These are phyloP conservation scores for Tachuris rubrigastra DNA, from an alignment of 2,113 vertebrate genomes.

Conservation along the genomic window DNA sequence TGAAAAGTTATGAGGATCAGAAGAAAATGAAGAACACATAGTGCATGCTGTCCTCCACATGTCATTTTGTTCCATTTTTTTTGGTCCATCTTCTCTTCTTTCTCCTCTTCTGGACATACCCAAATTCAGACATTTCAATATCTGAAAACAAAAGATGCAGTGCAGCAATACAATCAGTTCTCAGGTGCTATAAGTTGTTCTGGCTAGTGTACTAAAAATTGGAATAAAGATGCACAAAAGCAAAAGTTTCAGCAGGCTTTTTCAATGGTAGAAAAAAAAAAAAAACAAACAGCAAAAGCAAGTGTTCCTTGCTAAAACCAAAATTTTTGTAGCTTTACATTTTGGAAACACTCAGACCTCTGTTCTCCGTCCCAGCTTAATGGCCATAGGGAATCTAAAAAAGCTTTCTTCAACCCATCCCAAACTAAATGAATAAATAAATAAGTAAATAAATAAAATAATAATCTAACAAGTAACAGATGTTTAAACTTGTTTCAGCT, in stretches of 20 bases:
- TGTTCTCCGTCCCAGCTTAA: constrained; percentile 11
- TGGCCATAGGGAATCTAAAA: constrained; percentile 3
- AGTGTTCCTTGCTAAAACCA: neutral
- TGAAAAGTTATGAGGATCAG: neutral
- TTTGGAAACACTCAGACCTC: neutral
- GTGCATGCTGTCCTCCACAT: neutral
- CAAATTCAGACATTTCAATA: neutral
- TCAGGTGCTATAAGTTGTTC: neutral
- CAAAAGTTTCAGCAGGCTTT: neutral
- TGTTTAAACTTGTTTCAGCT: constrained; percentile 46
- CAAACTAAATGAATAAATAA: constrained; percentile 24
- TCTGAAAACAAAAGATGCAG: neutral
- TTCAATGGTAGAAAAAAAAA: neutral
- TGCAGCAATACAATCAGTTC: neutral
- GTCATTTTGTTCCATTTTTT: neutral
- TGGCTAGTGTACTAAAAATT: neutral
- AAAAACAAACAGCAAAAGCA: neutral
- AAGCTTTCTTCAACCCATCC: constrained; percentile 4
- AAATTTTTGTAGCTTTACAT: neutral
- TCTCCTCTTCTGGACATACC: neutral
- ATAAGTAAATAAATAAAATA: constrained; percentile 31
- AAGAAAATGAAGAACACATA: neutral
- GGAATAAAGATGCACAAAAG: neutral
- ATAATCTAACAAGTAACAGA: constrained; percentile 40
- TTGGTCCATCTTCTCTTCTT: neutral